Evolutionary conservation across 1,140 invertebrate genomes (phyloP).

Genomic region (Drosophila eugracilis): DNA sequence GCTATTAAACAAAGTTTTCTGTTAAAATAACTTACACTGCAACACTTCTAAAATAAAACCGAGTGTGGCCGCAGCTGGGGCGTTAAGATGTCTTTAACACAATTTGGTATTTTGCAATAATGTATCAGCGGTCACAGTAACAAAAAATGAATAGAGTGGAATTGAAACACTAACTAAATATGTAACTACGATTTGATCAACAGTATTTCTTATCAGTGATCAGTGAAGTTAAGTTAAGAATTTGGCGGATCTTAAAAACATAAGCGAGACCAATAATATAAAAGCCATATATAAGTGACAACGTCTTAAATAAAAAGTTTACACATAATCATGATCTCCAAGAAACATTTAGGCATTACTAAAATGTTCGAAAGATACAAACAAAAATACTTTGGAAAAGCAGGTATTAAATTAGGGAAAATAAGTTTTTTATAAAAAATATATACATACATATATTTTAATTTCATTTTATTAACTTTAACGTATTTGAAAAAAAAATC

Average conservation of each 20-base stretch:
- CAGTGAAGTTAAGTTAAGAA: no score
- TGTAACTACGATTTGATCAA: no score
- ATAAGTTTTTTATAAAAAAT: background rate
- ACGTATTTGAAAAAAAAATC: background rate
- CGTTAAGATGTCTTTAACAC: background rate
- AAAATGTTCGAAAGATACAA: background rate
- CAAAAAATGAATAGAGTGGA: background rate
- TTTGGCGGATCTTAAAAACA: background rate
- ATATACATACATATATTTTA: background rate
- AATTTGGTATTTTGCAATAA: background rate
- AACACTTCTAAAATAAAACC: slow-evolving; percentile 41
- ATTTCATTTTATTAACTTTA: background rate
- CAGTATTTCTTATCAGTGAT: no score
- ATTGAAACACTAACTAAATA: slow-evolving; percentile 9
- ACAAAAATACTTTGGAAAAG: background rate
- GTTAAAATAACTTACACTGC: slow-evolving; percentile 44
- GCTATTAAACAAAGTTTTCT: background rate
- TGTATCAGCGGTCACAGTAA: background rate
- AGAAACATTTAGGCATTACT: background rate
- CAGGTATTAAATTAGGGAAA: background rate
- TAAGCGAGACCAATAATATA: no score
- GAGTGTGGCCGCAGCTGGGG: slow-evolving; percentile 13
- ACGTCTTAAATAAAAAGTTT: background rate
- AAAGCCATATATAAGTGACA: background rate
- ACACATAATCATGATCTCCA: background rate